Evolutionary conservation across 1,140 invertebrate genomes (phyloP), one percentile per base, ranked within the genome.

Genomic region (Lithobius niger): DNA sequence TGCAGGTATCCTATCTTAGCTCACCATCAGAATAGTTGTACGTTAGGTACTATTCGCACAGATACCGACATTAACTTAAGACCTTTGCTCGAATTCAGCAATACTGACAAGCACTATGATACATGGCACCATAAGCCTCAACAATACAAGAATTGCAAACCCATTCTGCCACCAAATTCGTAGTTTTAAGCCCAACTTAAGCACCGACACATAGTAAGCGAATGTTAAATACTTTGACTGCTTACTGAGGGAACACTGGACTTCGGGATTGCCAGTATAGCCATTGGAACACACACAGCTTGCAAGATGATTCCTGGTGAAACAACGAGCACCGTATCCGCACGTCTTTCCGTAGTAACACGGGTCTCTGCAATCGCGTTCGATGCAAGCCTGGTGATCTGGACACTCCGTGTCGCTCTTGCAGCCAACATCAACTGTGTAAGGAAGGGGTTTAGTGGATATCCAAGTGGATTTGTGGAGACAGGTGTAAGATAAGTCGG

Each of bases 291-390:
- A 36, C n/a, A n/a, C 6, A 36, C 31, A 36, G 6, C 31, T n/a
- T 10, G 31, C 31, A 36, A 36, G 6, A 36, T 36, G 31, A 15
- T 44, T 4, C 54, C 76, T 76, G 43, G 77, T 72, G 25, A n/a
- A 10, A 27, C 53, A 55, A n/a, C 15, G 65, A 49, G 60, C 61
- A 42, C 80, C 74, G 51, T 79, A 66, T 54, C 86, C 87, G 66
- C 88, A 92, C 21, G 80, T 75, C 52, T 19, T 45, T 6, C 4
- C 4, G 16, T 19, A 6, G 4, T 13, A 68, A 59, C 88, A 93
- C 2, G 88, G 87, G 59, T 88, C 84, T 55, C 84, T 76, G 64
- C 90, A 94, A 54, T 85, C 79, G 64, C 86, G 74, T 62, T 90
- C 88, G 27, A 90, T 77, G 63, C 89, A 94, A 0, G 88, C 82